Evolutionary conservation across 2,113 vertebrate genomes (phyloP).

Genomic region (Phyllostomus hastatus): DNA sequence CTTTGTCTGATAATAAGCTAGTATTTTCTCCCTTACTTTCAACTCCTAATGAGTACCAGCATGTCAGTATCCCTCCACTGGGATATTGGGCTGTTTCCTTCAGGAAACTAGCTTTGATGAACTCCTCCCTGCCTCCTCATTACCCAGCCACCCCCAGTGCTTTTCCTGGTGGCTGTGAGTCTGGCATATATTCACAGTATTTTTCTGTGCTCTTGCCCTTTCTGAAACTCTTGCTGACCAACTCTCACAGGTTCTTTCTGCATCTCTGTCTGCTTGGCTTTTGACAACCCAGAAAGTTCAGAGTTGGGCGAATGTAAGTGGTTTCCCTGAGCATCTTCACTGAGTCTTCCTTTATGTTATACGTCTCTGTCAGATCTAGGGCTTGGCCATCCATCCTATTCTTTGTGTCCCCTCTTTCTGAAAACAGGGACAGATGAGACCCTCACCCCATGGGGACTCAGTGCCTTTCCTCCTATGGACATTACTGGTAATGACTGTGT

Average conservation of each 20-base stretch:
- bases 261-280: neutral
- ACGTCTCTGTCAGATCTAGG: neutral
- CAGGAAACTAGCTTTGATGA: neutral
- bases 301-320: neutral
- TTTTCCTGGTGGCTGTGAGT: neutral
- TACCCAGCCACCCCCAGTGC: neutral
- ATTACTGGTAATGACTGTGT: neutral
- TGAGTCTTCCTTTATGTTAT: neutral
- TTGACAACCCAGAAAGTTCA: neutral
- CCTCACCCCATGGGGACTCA: neutral
- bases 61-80: neutral
- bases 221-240: neutral
- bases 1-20: neutral
- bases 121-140: neutral
- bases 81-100: neutral
- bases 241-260: neutral
- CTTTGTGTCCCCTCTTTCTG: neutral
- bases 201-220: neutral
- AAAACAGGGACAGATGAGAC: neutral
- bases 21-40: neutral
- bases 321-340: neutral
- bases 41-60: neutral
- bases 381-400: neutral
- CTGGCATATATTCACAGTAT: neutral
- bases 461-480: neutral